Percentiles rank a stretch among this genome's conserved stretches.
Evolutionary conservation across 2,797 vertebrate genomes (phyloP).

Genomic region (Ficedula albicollis): DNA sequence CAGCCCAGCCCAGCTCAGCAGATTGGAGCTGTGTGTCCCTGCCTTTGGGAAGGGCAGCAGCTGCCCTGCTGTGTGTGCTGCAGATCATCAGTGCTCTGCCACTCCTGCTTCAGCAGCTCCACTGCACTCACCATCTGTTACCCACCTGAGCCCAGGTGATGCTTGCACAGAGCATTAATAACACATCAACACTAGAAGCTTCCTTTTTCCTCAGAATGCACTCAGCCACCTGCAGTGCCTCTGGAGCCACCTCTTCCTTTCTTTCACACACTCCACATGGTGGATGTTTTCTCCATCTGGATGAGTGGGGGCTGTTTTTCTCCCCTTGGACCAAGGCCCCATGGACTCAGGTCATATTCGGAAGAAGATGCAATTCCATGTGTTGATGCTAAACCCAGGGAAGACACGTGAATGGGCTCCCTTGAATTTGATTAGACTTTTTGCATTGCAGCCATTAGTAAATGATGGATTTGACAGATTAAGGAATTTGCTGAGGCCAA

Average conservation of each 20-base stretch:
- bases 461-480: neutral
- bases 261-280: neutral
- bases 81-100: rapidly evolving
- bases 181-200: neutral
- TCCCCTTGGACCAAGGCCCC: neutral
- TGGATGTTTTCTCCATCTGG: neutral
- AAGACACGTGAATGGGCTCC: neutral
- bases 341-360: neutral
- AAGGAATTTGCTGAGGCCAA: neutral
- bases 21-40: neutral
- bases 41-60: neutral
- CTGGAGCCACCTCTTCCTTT: neutral
- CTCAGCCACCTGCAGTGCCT: neutral
- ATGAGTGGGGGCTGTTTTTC: neutral
- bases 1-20: neutral
- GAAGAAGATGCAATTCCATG: neutral
- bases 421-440: neutral
- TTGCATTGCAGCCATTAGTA: neutral
- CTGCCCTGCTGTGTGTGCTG: neutral
- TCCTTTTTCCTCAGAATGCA: neutral
- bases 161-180: neutral
- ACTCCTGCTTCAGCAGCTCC: neutral
- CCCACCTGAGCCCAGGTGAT: neutral
- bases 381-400: neutral
- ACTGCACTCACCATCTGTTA: neutral